These are phyloP conservation scores for Peromyscus maniculatus DNA, from an alignment of 2,113 vertebrate genomes.

Conservation along the genomic window DNA sequence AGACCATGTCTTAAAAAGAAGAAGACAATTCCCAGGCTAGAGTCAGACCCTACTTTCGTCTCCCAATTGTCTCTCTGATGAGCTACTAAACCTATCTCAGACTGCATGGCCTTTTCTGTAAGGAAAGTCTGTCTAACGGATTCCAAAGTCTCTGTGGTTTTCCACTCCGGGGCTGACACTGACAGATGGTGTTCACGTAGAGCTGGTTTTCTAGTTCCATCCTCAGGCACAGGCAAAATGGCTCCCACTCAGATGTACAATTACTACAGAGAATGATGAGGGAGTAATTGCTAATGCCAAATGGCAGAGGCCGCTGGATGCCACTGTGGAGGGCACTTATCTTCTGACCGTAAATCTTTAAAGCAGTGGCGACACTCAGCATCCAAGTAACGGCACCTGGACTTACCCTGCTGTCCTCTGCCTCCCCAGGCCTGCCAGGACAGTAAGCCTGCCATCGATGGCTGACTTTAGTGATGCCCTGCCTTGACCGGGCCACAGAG, in stretches of 20 bases:
- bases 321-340: background rate
- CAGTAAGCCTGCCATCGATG: slow-evolving; percentile 17
- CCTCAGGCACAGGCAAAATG: background rate
- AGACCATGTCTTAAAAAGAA: background rate
- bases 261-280: background rate
- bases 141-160: slow-evolving; percentile 1
- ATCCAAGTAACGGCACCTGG: slow-evolving; percentile 31
- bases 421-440: background rate
- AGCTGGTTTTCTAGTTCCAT: slow-evolving; percentile 21
- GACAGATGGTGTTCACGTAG: background rate
- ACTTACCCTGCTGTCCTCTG: background rate
- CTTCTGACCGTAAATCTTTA: slow-evolving; percentile 52
- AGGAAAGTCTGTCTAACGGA: slow-evolving; percentile 11
- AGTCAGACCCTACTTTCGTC: background rate
- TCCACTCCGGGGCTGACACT: background rate
- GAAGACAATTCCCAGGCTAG: background rate
- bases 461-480: slow-evolving; percentile 35
- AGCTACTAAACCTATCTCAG: slow-evolving; percentile 13
- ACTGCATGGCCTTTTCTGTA: slow-evolving; percentile 23
- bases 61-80: background rate
- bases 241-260: slow-evolving; percentile 33
- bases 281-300: background rate
- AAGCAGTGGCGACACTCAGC: slow-evolving; percentile 17
- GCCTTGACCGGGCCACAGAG: slow-evolving; percentile 55
- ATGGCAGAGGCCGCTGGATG: background rate